Base-by-base conservation (phyloP, 2,888 invertebrate genomes). In the Hypena proboscidalis region DNA sequence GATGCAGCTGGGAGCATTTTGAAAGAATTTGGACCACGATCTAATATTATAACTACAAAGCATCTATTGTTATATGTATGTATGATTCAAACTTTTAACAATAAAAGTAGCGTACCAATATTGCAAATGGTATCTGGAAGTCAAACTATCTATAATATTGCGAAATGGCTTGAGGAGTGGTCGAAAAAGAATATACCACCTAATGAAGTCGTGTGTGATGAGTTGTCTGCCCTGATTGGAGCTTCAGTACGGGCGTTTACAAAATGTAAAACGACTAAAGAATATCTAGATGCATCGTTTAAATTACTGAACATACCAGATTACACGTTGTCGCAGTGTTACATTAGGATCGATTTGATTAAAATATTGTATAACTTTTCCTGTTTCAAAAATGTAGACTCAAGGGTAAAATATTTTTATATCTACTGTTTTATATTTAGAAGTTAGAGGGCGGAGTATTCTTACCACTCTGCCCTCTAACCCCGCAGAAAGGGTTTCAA, bases 371-470 rank as follows among this genome's bases (percentile, higher is more conserved):
- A n/a, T 13, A 37, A 37, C 21, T 10, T 29, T 14, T 20, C 29
- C 11, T 37, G 29, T 29, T 37, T 37, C 22, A 37, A 37, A 30
- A 19, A 37, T 29, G 10, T 27, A 15, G 36, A 36, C 19, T 10
- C 9, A 26, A 26, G 36, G n/a, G 27, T 27, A 17, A 36, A 36
- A 11, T 36, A 11, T 19, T 36, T 27, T 36, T 26, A 36, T 27
- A 9, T 36, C 17, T 27, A 36, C 9, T 36, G 36, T 20, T 22
- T 38, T 8, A 13, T n/a, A n/a, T n/a, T n/a, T n/a, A n/a, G n/a
- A n/a, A n/a, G n/a, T n/a, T n/a, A n/a, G n/a, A n/a, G n/a, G n/a
- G n/a, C n/a, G n/a, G n/a, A n/a, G n/a, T n/a, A n/a, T n/a, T n/a
- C n/a, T n/a, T n/a, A n/a, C n/a, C n/a, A n/a, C n/a, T n/a, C n/a